These are phyloP conservation scores for Merodon equestris DNA, from an alignment of 2,888 invertebrate genomes.

Conservation along the genomic window DNA sequence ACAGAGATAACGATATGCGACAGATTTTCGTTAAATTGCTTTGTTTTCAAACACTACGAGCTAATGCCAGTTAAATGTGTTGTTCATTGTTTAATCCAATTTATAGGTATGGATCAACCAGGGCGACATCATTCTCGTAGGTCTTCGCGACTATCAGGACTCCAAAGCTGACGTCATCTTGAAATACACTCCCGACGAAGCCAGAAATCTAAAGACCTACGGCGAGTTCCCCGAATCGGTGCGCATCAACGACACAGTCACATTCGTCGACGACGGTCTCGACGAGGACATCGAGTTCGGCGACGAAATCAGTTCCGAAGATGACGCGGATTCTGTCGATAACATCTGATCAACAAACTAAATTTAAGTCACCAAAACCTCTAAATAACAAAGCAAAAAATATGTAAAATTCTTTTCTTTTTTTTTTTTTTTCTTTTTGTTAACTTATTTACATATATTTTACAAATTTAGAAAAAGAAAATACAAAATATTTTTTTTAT, in stretches of 20 bases:
- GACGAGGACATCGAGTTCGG: conserved; percentile 98
- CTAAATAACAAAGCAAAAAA: conserved; percentile 17
- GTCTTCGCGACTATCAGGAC: conserved; percentile 97
- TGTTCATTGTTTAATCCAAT: background rate
- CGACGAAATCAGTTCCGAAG: conserved; percentile 95
- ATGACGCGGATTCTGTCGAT: conserved; percentile 89
- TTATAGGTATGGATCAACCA: conserved; percentile 96
- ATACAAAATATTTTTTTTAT: conserved; percentile 30
- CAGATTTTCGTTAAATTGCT: too few species aligned
- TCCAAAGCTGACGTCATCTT: conserved; percentile 99
- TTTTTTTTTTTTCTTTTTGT: conserved; percentile 34
- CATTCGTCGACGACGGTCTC: conserved; percentile 95
- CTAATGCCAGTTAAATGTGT: background rate
- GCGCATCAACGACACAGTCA: conserved; percentile 97
- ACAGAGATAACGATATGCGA: too few species aligned
- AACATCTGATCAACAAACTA: conserved; percentile 80
- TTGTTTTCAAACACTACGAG: background rate
- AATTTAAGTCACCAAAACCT: conserved; percentile 47
- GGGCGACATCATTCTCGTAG: conserved; percentile 98
- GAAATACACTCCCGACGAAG: conserved; percentile 99
- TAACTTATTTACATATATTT: conserved; percentile 39
- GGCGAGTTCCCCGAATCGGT: conserved; percentile 99
- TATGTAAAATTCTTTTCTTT: conserved; percentile 14
- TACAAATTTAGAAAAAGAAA: conserved; percentile 35
- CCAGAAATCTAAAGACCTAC: conserved; percentile 98